Conservation (phyloP, 2,797 vertebrate genomes). For the Channa striata region DNA sequence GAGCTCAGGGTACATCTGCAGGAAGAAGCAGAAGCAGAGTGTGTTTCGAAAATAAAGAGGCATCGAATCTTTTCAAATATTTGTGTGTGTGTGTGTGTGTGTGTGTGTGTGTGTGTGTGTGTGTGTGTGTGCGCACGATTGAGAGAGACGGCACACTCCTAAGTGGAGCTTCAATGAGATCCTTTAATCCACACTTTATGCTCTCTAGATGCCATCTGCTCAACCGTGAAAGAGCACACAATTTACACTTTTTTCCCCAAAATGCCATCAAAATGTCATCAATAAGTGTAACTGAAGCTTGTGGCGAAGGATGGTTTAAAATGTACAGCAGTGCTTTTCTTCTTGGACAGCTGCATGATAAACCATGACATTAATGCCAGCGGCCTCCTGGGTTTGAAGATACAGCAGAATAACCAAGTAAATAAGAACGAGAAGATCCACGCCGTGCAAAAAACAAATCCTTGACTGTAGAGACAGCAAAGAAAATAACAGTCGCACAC, state of each 20-base stretch:
- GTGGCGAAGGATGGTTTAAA: conserved; percentile 31
- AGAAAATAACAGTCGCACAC: conserved; percentile 20
- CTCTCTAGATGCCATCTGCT: conserved; percentile 70
- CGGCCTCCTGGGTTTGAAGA: conserved; percentile 36
- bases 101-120: neutral
- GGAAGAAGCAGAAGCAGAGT: conserved; percentile 23
- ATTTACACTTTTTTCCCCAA: conserved; percentile 67
- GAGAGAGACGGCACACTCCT: conserved; percentile 21
- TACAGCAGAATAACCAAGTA: conserved; percentile 21
- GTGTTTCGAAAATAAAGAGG: conserved; percentile 8
- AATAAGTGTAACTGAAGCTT: conserved; percentile 62
- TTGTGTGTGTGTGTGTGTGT: neutral
- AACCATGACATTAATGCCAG: conserved; percentile 46
- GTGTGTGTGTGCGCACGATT: neutral
- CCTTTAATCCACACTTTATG: conserved; percentile 60
- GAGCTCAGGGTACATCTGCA: conserved; percentile 95
- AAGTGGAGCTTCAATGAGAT: conserved; percentile 51
- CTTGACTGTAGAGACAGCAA: conserved; percentile 16
- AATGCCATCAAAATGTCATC: conserved; percentile 78
- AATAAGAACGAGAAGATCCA: conserved; percentile 22
- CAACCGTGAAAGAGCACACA: conserved; percentile 61
- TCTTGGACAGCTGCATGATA: conserved; percentile 43
- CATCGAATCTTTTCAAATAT: neutral
- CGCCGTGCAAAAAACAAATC: conserved; percentile 14
- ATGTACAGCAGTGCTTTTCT: conserved; percentile 32